Evolutionary conservation across 2,888 invertebrate species (phyloP), one percentile per base, ranked within the genome.

Genomic region (Thelaira solivaga): DNA sequence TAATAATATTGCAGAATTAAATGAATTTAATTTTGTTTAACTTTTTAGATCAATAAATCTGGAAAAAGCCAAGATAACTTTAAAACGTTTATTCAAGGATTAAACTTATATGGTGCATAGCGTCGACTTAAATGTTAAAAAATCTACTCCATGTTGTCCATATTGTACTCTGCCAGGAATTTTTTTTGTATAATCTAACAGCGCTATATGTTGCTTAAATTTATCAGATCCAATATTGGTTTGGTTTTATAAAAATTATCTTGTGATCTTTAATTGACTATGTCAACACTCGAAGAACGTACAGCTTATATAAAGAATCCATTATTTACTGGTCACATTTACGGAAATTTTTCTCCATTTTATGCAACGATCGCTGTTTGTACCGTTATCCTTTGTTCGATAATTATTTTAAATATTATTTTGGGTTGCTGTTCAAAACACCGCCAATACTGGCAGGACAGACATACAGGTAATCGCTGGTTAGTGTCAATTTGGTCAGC

Each of bases 401-500:
- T 97, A 75, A 91, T 96, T 78, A 90, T 95, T 80, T 86, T 96
- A 75, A 96, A 96, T 88, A 90, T 96, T 29, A 91, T 93, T 34
- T 92, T 95, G 86, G 95, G 95, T 85, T 96, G 93, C 87, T 94
- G 96, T 86, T 95, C 96, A 0, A 92, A 92, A 82, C 92, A 96
- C 86, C 93, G 93, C 2, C 90, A 91, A 39, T 96, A 96, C 86
- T 96, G 96, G 96, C 92, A 93, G 82, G 94, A 95, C 85, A 91
- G 93, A 81, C 93, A 95, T 84, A 95, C 95, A 86, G 95, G 95
- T 55, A 96, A 95, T 87, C 94, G 95, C 84, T 96, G 94, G 94
- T 90, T 96, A 75, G 92, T 94, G 16, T 94, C 96, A 1, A 90
- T 96, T 86, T 96, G 95, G 95, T 94, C 95, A 1, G 91, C 94